A percentile compares a stretch with the other conserved stretches of the same genome.
Conservation (phyloP, 2,888 invertebrate genomes). For the Altica lythri region DNA sequence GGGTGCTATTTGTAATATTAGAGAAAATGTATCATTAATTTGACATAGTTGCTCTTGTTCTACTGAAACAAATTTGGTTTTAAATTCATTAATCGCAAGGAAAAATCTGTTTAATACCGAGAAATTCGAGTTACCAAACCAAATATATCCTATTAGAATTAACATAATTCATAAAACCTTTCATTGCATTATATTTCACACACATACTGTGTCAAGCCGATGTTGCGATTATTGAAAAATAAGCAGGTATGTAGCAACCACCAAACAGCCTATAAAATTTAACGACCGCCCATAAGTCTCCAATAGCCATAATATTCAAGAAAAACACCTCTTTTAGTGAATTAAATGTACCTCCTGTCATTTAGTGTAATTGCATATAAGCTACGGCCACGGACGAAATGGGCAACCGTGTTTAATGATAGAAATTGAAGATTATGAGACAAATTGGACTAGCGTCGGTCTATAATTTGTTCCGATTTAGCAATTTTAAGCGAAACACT, state of each 20-base stretch:
- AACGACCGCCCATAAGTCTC: slow-evolving; percentile 27
- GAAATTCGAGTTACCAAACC: too few relatives aligned
- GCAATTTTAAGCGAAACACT: slow-evolving; percentile 37
- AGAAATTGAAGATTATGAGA: slow-evolving; percentile 44
- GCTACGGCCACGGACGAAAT: slow-evolving; percentile 31
- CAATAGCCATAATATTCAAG: slow-evolving; percentile 28
- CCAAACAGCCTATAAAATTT: slow-evolving; percentile 25
- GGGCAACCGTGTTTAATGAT: slow-evolving; percentile 43
- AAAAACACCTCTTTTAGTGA: slow-evolving; percentile 29
- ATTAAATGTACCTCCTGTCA: slow-evolving; percentile 39
- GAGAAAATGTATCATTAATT: too few relatives aligned
- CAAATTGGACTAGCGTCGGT: slow-evolving; percentile 37
- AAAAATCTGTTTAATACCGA: too few relatives aligned
- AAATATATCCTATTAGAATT: too few relatives aligned
- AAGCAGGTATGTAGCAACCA: slow-evolving; percentile 9
- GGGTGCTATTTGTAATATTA: too few relatives aligned
- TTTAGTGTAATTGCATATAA: slow-evolving; percentile 35
- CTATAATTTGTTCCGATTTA: slow-evolving; percentile 46
- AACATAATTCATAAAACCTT: too few relatives aligned
- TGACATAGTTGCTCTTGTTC: too few relatives aligned
- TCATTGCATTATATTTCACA: too few relatives aligned
- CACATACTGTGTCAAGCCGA: background rate
- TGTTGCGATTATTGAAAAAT: slow-evolving; percentile 19
- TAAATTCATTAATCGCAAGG: too few relatives aligned
- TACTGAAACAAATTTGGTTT: too few relatives aligned